A percentile compares a stretch with the other conserved stretches of the same genome.
phyloP scores from a whole-genome alignment of 2,888 invertebrate genomes.

The Tromatobia lineatoria region DNA sequence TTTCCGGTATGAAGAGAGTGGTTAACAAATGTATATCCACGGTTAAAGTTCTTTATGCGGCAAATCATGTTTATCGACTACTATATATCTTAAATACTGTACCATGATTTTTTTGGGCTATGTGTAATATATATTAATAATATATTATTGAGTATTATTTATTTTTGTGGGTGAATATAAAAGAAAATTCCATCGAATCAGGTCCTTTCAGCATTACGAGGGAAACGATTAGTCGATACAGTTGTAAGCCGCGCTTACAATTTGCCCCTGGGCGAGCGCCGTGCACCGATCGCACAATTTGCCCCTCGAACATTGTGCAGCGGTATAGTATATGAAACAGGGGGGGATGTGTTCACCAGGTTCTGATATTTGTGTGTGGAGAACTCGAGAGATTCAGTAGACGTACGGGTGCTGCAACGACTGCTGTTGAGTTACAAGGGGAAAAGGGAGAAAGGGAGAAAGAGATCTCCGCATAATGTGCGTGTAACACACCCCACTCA shows the following conservation, averaged over 20 bases:
- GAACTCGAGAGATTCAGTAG: conserved; percentile 40
- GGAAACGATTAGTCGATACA: conserved; percentile 80
- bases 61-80: too few relatives aligned
- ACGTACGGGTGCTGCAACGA: conserved; percentile 42
- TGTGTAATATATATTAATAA: too few relatives aligned
- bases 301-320: conserved; percentile 41
- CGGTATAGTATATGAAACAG: conserved; percentile 49
- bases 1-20: too few relatives aligned
- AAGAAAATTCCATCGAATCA: conserved; percentile 11
- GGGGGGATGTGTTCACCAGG: conserved; percentile 36
- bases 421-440: conserved; percentile 44
- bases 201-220: conserved; percentile 12
- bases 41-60: too few relatives aligned
- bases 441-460: conserved; percentile 49
- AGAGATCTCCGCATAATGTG: conserved; percentile 79
- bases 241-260: conserved; percentile 75
- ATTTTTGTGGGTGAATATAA: neutral
- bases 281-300: conserved; percentile 44
- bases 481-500: conserved; percentile 84
- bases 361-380: conserved; percentile 33
- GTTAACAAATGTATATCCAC: too few relatives aligned
- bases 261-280: conserved; percentile 31
- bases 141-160: neutral
- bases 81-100: too few relatives aligned
- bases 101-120: too few relatives aligned